These are phyloP conservation scores for Cochlearius cochlearius DNA, from an alignment of 2,113 vertebrate species.

Conservation along the genomic window DNA sequence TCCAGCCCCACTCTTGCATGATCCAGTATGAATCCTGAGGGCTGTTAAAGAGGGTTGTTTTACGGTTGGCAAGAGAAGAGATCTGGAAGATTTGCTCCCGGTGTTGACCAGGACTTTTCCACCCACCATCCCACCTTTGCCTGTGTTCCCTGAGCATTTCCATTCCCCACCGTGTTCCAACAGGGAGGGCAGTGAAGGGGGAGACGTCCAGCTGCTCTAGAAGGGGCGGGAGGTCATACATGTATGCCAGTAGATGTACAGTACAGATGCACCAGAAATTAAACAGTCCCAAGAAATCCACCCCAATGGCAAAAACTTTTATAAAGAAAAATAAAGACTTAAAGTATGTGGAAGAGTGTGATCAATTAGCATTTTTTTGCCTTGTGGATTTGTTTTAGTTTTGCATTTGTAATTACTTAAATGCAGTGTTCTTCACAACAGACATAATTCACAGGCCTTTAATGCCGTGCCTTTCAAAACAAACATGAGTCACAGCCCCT, in stretches of 20 bases:
- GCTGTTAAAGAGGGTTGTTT: not conserved
- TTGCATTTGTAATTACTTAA: constrained; percentile 64
- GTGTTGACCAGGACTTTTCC: not conserved
- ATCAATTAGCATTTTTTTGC: not conserved
- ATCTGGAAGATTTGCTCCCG: not conserved
- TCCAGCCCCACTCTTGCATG: not conserved
- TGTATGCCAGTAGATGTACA: not conserved
- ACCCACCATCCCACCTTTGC: not conserved
- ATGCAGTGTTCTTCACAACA: constrained; percentile 56
- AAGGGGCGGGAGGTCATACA: not conserved
- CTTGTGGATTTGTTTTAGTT: constrained; percentile 38
- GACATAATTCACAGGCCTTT: constrained; percentile 55
- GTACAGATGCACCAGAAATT: not conserved
- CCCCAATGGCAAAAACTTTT: not conserved
- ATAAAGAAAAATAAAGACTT: not conserved
- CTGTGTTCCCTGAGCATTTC: not conserved
- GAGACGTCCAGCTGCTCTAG: not conserved
- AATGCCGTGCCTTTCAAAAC: constrained; percentile 56
- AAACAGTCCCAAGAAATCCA: not conserved
- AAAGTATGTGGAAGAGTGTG: not conserved
- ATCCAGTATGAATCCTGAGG: not conserved
- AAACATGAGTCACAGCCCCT: constrained; percentile 67
- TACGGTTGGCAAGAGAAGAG: not conserved
- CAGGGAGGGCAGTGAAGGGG: not conserved
- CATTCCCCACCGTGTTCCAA: not conserved